phyloP scores from a whole-genome alignment of 2,888 invertebrate species.

The Beris morrisii region DNA sequence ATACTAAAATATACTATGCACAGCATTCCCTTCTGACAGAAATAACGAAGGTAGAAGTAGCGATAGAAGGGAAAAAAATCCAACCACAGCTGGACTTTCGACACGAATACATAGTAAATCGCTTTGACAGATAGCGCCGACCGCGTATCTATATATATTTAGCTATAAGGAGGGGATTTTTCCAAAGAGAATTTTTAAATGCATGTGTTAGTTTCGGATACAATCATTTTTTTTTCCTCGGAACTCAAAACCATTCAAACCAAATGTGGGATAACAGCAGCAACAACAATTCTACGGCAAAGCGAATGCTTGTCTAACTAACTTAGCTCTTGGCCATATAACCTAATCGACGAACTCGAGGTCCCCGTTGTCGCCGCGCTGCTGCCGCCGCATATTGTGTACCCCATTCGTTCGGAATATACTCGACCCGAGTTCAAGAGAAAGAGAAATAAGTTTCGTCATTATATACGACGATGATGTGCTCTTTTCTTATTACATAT shows the following conservation, averaged over 20 bases:
- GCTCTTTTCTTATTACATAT: conserved; percentile 29
- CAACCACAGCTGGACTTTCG: conserved; percentile 28
- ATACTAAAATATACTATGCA: conserved; percentile 18
- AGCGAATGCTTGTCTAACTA: not conserved
- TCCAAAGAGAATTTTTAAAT: conserved; percentile 30
- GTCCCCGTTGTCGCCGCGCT: no score
- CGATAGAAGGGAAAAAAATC: conserved; percentile 12
- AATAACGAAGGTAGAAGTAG: conserved; percentile 2
- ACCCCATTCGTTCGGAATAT: not conserved
- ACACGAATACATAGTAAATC: conserved; percentile 15
- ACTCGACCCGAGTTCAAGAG: conserved; percentile 21
- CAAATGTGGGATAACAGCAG: conserved; percentile 22
- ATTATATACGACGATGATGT: conserved; percentile 30
- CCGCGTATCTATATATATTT: conserved; percentile 8
- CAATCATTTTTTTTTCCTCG: not conserved
- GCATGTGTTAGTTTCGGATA: conserved; percentile 14
- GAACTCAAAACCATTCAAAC: conserved; percentile 20
- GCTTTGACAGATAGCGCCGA: conserved; percentile 27
- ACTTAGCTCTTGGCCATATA: no score
- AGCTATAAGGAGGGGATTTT: conserved; percentile 24
- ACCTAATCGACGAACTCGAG: no score
- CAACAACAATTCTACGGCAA: conserved; percentile 20
- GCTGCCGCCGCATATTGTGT: not conserved
- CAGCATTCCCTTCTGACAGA: conserved; percentile 24
- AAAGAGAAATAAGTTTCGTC: conserved; percentile 32